Evolutionary conservation across 1,140 invertebrate genomes (phyloP).

Genomic region (Cylas formicarius): DNA sequence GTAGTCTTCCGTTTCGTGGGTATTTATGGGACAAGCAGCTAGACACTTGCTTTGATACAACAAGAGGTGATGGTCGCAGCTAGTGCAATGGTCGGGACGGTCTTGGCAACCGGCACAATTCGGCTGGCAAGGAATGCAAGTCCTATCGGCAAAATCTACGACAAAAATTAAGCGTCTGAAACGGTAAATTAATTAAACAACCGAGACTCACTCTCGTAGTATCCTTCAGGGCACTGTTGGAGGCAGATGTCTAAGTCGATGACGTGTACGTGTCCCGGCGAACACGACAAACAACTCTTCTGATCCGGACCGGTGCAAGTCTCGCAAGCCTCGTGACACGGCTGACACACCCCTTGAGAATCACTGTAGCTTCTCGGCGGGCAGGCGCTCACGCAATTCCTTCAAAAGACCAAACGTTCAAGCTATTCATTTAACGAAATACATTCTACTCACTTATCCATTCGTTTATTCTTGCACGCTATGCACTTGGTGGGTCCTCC

Average conservation of each 20-base stretch:
- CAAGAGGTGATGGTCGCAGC: conserved; percentile 75
- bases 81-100: conserved; percentile 69
- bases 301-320: conserved; percentile 76
- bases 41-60: conserved; percentile 73
- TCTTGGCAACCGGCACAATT: conserved; percentile 78
- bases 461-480: conserved; percentile 67
- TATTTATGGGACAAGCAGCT: conserved; percentile 70
- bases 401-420: conserved; percentile 36
- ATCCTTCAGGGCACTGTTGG: conserved; percentile 78
- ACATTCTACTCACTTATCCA: conserved; percentile 61
- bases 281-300: conserved; percentile 73
- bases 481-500: conserved; percentile 73
- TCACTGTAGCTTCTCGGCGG: conserved; percentile 72
- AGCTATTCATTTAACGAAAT: conserved; percentile 3
- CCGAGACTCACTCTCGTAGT: conserved; percentile 63
- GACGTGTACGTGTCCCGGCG: conserved; percentile 67
- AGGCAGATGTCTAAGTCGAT: conserved; percentile 73
- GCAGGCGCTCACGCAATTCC: conserved; percentile 71
- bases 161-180: neutral
- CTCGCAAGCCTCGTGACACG: conserved; percentile 77
- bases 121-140: conserved; percentile 69
- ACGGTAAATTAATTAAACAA: neutral
- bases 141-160: conserved; percentile 60
- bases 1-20: conserved; percentile 77
- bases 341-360: conserved; percentile 68